Conservation (phyloP, 2,888 invertebrate genomes). For the Microctonus hyperodae region DNA sequence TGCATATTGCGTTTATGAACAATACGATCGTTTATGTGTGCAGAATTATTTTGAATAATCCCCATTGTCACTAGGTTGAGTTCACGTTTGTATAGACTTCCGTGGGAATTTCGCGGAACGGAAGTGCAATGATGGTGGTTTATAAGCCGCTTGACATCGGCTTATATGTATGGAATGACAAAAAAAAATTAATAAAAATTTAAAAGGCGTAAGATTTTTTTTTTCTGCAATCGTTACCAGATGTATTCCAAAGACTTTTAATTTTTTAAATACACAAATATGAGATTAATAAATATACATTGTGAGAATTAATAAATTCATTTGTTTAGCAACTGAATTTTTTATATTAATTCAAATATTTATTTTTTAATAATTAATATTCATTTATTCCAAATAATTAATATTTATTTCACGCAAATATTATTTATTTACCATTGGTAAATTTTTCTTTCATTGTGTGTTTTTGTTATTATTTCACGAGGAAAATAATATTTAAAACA, state of each 20-base stretch:
- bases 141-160: neutral
- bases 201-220: neutral
- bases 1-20: neutral
- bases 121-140: conserved; percentile 56
- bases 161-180: neutral
- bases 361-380: too few relatives aligned
- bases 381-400: too few relatives aligned
- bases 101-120: conserved; percentile 62
- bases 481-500: too few relatives aligned
- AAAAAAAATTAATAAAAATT: neutral
- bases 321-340: too few relatives aligned
- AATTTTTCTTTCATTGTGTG: too few relatives aligned
- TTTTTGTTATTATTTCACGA: too few relatives aligned
- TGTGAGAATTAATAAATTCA: too few relatives aligned
- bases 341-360: too few relatives aligned
- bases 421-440: too few relatives aligned
- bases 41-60: neutral
- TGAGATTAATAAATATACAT: too few relatives aligned
- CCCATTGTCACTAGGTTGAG: neutral
- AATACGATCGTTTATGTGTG: neutral
- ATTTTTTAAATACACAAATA: neutral
- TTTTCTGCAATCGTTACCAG: neutral
- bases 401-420: too few relatives aligned
- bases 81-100: conserved; percentile 45
- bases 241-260: neutral